Evolutionary conservation across 1,140 invertebrate species (phyloP).

Genomic region (Laupala kohalensis): DNA sequence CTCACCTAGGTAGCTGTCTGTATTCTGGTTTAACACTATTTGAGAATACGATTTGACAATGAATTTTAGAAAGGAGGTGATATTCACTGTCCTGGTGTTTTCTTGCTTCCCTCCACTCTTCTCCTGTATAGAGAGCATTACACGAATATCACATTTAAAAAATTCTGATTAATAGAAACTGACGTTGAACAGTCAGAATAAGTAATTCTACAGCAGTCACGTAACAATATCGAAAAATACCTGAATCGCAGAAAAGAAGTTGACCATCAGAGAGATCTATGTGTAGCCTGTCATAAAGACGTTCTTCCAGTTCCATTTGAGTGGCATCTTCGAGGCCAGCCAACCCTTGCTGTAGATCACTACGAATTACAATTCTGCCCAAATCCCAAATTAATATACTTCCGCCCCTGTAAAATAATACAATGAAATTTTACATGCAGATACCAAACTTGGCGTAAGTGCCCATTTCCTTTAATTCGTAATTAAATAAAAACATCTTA

Average conservation of each 20-base stretch:
- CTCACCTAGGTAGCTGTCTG: conserved; percentile 50
- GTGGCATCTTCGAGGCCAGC: conserved; percentile 59
- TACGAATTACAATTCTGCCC: conserved; percentile 53
- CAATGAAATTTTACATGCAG: not conserved
- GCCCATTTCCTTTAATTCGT: not conserved
- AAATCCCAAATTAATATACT: conserved; percentile 60
- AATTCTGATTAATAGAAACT: not conserved
- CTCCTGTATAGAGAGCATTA: conserved; percentile 29
- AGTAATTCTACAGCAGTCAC: not conserved
- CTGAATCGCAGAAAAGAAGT: conserved; percentile 42
- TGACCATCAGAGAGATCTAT: conserved; percentile 55
- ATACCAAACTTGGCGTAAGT: not conserved
- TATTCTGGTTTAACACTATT: conserved; percentile 67
- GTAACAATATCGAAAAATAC: conserved; percentile 5
- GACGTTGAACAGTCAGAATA: too few relatives aligned
- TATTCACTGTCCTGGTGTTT: conserved; percentile 57
- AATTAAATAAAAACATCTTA: conserved; percentile 32
- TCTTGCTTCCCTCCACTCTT: conserved; percentile 60
- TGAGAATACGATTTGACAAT: conserved; percentile 51
- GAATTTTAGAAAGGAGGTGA: conserved; percentile 62
- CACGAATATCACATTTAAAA: not conserved
- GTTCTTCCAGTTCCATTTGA: conserved; percentile 69
- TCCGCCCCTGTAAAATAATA: conserved; percentile 40
- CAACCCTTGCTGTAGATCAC: conserved; percentile 57
- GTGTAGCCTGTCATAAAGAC: conserved; percentile 64